These are phyloP conservation scores for Papio anubis DNA, from an alignment of 2,113 vertebrate species.

Conservation along the genomic window DNA sequence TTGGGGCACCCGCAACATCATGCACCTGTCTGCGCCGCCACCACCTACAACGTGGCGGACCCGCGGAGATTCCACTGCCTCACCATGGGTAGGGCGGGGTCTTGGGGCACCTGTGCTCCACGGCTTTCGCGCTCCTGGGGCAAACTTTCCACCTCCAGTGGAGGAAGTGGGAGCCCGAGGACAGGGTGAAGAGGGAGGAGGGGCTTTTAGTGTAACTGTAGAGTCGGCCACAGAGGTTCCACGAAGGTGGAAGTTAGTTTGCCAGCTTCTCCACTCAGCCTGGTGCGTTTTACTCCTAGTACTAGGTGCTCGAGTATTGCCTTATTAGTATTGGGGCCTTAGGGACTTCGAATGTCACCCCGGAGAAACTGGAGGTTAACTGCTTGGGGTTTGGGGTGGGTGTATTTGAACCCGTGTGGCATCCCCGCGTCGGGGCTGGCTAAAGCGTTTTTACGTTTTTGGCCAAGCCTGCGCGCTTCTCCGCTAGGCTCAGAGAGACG, in stretches of 20 bases:
- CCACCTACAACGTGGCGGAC: constrained; percentile 95
- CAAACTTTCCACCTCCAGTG: constrained; percentile 30
- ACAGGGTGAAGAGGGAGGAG: not conserved
- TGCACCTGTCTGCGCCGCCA: constrained; percentile 92
- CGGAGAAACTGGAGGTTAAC: not conserved
- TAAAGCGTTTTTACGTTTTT: not conserved
- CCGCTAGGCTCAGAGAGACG: not conserved
- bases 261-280: not conserved
- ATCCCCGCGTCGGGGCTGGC: too few relatives aligned
- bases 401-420: not conserved
- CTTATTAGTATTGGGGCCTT: not conserved
- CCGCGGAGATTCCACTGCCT: constrained; percentile 97
- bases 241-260: not conserved
- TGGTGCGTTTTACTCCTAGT: not conserved
- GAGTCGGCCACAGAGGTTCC: not conserved
- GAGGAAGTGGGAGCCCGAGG: not conserved
- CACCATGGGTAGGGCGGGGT: constrained; percentile 89
- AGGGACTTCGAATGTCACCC: not conserved
- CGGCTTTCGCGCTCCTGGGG: not conserved
- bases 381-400: not conserved
- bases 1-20: constrained; percentile 92
- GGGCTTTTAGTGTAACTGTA: not conserved
- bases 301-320: not conserved
- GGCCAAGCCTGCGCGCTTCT: not conserved
- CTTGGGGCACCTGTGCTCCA: constrained; percentile 15